These are phyloP conservation scores for Florisuga fusca DNA, from an alignment of 2,797 vertebrate genomes.

Conservation along the genomic window DNA sequence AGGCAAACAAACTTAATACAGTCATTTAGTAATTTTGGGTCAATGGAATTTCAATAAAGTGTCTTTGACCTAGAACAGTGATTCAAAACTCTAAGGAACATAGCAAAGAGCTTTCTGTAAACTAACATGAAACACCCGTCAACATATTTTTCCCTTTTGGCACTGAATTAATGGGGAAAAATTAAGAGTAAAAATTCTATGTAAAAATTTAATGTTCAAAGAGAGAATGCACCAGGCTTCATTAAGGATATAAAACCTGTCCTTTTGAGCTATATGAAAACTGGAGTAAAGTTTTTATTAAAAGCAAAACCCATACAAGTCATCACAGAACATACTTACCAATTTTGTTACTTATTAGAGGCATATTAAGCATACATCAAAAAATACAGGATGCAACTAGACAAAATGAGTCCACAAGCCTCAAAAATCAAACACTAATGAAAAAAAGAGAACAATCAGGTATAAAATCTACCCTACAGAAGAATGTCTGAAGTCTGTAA, in stretches of 20 bases:
- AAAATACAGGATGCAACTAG: neutral
- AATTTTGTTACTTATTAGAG: neutral
- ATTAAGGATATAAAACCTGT: neutral
- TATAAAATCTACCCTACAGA: neutral
- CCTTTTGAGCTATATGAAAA: neutral
- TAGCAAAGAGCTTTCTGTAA: neutral
- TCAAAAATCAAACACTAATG: neutral
- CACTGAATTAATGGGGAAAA: neutral
- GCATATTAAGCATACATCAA: neutral
- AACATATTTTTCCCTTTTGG: neutral
- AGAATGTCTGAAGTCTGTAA: neutral
- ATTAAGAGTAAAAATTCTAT: neutral
- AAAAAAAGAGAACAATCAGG: neutral
- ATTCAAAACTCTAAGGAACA: constrained; percentile 13
- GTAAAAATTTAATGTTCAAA: neutral
- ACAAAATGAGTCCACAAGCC: neutral
- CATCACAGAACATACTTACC: constrained; percentile 10
- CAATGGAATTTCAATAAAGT: constrained; percentile 30
- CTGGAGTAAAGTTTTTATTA: neutral
- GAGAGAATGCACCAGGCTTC: neutral
- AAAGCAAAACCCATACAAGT: neutral
- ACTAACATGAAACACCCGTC: neutral
- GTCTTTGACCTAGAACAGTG: neutral
- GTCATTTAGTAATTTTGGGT: neutral
- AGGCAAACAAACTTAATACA: neutral